phyloP scores from a whole-genome alignment of 2,888 invertebrate genomes.

The Tetheella fluctuosa region DNA sequence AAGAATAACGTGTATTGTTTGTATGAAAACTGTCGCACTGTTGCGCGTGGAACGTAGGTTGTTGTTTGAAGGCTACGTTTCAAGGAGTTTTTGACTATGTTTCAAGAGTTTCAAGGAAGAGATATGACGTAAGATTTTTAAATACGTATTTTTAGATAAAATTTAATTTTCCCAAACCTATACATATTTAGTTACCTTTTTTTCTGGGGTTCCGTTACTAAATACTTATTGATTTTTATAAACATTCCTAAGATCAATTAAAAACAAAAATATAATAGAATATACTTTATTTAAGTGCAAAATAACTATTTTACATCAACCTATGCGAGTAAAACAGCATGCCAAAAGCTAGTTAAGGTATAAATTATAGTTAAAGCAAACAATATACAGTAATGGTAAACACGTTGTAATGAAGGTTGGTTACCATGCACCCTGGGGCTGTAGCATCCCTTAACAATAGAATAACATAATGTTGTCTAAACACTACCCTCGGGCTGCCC shows the following conservation, averaged over 20 bases:
- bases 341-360: too few relatives aligned
- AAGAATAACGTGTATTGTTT: neutral
- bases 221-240: too few relatives aligned
- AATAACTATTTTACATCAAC: too few relatives aligned
- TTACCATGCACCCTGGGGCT: neutral
- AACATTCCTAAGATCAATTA: too few relatives aligned
- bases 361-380: neutral
- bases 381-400: neutral
- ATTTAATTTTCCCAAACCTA: too few relatives aligned
- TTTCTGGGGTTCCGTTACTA: too few relatives aligned
- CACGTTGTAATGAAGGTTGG: neutral
- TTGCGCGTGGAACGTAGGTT: neutral
- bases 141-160: too few relatives aligned
- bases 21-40: slow-evolving; percentile 2
- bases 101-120: neutral
- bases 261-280: too few relatives aligned
- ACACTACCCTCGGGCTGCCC: neutral
- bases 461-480: neutral
- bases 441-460: neutral
- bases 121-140: neutral
- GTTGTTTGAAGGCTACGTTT: neutral
- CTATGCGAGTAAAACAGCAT: too few relatives aligned
- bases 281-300: too few relatives aligned
- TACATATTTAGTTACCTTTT: too few relatives aligned
- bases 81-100: neutral